Conservation (phyloP, 2,113 vertebrate genomes). For the Lepus americanus region DNA sequence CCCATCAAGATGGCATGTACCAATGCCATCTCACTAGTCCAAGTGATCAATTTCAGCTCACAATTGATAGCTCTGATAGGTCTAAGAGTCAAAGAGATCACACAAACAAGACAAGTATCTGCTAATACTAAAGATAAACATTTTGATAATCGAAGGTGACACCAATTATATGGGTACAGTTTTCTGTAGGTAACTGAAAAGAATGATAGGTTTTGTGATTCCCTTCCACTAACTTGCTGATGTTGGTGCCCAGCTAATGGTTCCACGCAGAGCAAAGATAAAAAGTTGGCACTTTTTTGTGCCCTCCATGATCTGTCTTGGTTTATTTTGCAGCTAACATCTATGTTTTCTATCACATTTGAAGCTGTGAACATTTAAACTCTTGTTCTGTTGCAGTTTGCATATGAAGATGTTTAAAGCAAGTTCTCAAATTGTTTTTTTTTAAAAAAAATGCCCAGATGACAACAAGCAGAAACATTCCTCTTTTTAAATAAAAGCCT, state of each 20-base stretch:
- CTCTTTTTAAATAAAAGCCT: conserved; percentile 61
- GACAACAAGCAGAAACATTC: conserved; percentile 58
- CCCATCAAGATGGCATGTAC: no score
- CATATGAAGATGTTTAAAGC: conserved; percentile 63
- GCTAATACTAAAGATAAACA: no score
- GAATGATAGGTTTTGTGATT: background rate
- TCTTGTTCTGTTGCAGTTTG: conserved; percentile 18
- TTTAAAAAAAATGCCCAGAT: conserved; percentile 1
- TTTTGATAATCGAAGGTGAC: conserved; percentile 42
- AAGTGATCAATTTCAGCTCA: no score
- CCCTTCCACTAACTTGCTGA: background rate
- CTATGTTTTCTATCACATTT: conserved; percentile 51
- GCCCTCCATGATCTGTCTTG: background rate
- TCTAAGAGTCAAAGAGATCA: no score
- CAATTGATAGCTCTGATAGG: no score
- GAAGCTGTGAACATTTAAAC: conserved; percentile 40
- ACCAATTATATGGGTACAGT: background rate
- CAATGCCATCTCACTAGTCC: no score
- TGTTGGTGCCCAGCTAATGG: background rate
- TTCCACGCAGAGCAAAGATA: background rate
- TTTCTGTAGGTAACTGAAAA: background rate
- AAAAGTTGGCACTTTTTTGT: background rate
- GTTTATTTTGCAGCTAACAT: background rate
- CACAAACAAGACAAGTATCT: no score
- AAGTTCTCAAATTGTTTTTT: conserved; percentile 55